Base-by-base conservation (phyloP, 2,113 vertebrate genomes). In the Phalacrocorax aristotelis region DNA sequence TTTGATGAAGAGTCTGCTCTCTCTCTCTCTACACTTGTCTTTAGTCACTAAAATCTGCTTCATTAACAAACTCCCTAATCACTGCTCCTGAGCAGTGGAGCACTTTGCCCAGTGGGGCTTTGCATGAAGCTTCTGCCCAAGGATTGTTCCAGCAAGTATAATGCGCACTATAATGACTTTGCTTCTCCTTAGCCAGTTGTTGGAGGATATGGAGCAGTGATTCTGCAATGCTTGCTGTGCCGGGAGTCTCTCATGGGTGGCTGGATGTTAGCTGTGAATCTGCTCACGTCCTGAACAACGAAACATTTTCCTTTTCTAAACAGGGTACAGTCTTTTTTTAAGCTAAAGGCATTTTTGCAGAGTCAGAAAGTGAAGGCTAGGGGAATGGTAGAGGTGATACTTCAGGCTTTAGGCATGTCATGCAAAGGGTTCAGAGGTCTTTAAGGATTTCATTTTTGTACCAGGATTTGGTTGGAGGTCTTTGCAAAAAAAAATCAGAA, bases 31-130 rank as follows among this genome's bases (percentile, higher is more conserved):
- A 58, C 51, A 2, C 54, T 95, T n/a, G 72, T 90, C 81, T 92
- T 70, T 25, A 87, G 92, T 86, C 89, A 66, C 89, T 71, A 64
- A 91, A 95, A 86, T 72, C 92, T 89, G 90, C 93, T 83, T 97
- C 96, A 94, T 96, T 97, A 97, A 95, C 85, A 96, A 83, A 52
- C 82, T 80, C 61, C 76, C 93, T 95, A 95, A 97, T 96, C 85
- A 88, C 85, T 2, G 30, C 86, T 91, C 81, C 79, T 5, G 90
- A 93, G 94, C 94, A 92, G 92, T 1, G 0, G 34, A 96, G 90
- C 93, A 27, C 87, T 93, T 89, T 95, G 76, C 95, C 95, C 93
- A 68, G 64, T 34, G 94, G 93, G 91, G 92, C 90, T 93, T 71
- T 80, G 82, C 34, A 7, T 65, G 83, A 62, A 93, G 93, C 90